A percentile compares a stretch with the other conserved stretches of the same genome.
Evolutionary conservation across 2,888 invertebrate species (phyloP).

Genomic region (Anodontia alba): DNA sequence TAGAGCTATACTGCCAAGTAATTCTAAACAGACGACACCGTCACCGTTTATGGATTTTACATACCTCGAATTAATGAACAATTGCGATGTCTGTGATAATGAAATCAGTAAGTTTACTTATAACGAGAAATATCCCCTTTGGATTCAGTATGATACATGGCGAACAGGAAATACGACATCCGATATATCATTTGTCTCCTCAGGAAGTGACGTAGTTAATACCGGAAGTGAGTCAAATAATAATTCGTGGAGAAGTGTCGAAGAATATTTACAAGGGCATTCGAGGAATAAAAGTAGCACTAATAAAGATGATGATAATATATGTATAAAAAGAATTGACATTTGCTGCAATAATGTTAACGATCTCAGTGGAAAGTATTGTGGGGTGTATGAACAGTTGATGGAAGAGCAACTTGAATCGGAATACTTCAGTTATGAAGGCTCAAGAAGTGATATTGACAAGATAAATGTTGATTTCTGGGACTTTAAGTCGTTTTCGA

Average conservation of each 20-base stretch:
- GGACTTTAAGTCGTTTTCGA: neutral
- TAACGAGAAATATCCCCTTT: constrained; percentile 57
- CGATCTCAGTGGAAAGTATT: constrained; percentile 33
- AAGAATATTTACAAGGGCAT: neutral
- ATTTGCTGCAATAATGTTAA: neutral
- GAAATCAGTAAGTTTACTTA: constrained; percentile 37
- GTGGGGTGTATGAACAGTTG: constrained; percentile 58
- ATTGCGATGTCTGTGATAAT: constrained; percentile 41
- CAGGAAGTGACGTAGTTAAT: constrained; percentile 43
- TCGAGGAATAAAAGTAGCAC: neutral
- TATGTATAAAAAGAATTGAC: neutral
- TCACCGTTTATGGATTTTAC: constrained; percentile 56
- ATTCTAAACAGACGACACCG: constrained; percentile 36
- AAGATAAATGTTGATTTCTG: constrained; percentile 28
- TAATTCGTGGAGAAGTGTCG: constrained; percentile 43
- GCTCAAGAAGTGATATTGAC: constrained; percentile 24
- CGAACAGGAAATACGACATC: constrained; percentile 36
- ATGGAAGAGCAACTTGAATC: constrained; percentile 56
- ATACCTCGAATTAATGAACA: constrained; percentile 46
- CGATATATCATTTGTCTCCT: constrained; percentile 52
- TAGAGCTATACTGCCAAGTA: neutral
- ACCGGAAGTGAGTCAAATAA: constrained; percentile 35
- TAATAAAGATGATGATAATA: constrained; percentile 3
- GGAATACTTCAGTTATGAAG: constrained; percentile 20
- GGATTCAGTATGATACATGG: constrained; percentile 59